A percentile compares a stretch with the other conserved stretches of the same genome.
phyloP scores from a whole-genome alignment of 1,140 invertebrate genomes.

The Brachionus plicatilis region DNA sequence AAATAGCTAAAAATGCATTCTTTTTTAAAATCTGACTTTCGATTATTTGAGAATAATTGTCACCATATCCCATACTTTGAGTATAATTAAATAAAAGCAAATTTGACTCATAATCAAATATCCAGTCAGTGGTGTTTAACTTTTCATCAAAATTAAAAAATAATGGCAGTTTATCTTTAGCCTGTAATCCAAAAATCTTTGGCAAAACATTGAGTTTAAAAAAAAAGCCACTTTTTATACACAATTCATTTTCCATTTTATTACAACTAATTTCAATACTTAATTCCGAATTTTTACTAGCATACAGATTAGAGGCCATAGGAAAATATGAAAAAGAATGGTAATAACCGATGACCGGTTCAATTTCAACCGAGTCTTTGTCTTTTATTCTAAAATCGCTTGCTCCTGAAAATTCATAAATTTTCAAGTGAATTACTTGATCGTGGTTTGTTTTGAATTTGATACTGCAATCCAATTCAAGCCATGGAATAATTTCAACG shows the following conservation, averaged over 20 bases:
- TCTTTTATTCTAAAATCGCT: neutral
- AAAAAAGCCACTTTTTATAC: neutral
- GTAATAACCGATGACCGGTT: neutral
- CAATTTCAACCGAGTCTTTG: neutral
- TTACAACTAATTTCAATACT: neutral
- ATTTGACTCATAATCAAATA: neutral
- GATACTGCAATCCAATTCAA: neutral
- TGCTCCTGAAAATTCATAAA: neutral
- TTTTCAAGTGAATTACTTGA: neutral
- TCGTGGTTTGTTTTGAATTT: neutral
- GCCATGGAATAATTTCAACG: neutral
- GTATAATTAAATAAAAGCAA: neutral
- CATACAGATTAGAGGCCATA: neutral
- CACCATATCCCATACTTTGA: neutral
- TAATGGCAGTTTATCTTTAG: neutral
- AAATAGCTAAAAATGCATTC: neutral
- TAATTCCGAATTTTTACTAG: neutral
- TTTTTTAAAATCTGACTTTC: neutral
- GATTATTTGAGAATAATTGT: neutral
- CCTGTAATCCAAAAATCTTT: neutral
- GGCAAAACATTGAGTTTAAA: neutral
- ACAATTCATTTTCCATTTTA: neutral
- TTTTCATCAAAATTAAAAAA: neutral
- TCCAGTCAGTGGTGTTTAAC: neutral
- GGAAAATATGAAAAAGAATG: neutral